Conservation (phyloP, 2,888 invertebrate genomes). For the Ectemnius lituratus region DNA sequence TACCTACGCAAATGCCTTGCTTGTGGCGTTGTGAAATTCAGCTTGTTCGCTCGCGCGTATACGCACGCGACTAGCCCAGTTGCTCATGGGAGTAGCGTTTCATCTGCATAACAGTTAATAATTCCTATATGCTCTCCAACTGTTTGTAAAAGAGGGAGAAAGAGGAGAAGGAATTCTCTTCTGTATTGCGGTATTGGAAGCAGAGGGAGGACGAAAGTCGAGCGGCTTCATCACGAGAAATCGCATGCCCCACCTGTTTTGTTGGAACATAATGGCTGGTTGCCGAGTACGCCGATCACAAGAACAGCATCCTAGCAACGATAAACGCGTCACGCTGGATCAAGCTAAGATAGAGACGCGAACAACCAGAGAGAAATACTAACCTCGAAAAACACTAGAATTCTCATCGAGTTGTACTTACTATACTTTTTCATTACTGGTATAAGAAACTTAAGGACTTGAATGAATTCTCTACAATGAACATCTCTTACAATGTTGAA, state of each 20-base stretch:
- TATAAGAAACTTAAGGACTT: neutral
- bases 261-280: constrained; percentile 25
- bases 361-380: neutral
- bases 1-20: too few relatives aligned
- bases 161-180: too few relatives aligned
- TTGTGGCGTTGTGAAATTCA: constrained; percentile 26
- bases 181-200: constrained; percentile 7
- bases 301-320: constrained; percentile 21
- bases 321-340: constrained; percentile 18
- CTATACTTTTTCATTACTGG: neutral
- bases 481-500: too few relatives aligned
- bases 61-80: constrained; percentile 2
- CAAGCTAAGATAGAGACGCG: neutral
- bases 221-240: constrained; percentile 33
- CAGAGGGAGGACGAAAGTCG: constrained; percentile 1
- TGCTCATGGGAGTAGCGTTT: constrained; percentile 23
- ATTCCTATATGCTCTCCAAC: constrained; percentile 37
- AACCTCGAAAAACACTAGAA: neutral
- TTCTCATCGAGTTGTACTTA: neutral
- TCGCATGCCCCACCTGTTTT: constrained; percentile 40
- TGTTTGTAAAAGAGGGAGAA: constrained; percentile 20
- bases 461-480: neutral
- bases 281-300: constrained; percentile 10
- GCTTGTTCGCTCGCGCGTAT: neutral
- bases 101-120: constrained; percentile 51